These are phyloP conservation scores for Drosophila oshimai DNA, from an alignment of 1,140 invertebrate genomes.

Conservation along the genomic window DNA sequence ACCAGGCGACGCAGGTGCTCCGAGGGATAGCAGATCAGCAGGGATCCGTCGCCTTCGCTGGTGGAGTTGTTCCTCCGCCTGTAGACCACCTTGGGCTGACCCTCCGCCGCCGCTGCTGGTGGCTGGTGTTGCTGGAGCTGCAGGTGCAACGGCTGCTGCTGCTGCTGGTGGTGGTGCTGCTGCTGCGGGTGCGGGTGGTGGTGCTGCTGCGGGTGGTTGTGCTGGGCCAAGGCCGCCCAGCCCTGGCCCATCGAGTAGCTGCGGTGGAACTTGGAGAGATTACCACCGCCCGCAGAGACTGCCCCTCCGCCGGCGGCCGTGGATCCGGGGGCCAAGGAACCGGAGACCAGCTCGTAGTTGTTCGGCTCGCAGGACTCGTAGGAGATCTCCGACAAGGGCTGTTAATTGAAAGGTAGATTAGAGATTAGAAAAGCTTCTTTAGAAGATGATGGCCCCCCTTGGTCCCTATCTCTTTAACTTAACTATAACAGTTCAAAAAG, in stretches of 20 bases:
- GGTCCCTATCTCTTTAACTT: too few relatives aligned
- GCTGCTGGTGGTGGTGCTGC: conserved; percentile 24
- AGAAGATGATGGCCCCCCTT: too few relatives aligned
- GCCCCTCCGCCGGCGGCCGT: conserved; percentile 5
- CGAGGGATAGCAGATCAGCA: conserved; percentile 92
- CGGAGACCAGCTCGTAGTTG: conserved; percentile 68
- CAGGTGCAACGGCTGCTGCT: conserved; percentile 22
- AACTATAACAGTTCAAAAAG: too few relatives aligned
- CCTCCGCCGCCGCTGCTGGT: conserved; percentile 3
- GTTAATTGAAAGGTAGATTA: neutral
- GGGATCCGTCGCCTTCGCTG: conserved; percentile 85
- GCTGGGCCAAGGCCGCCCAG: conserved; percentile 64
- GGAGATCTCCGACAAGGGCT: conserved; percentile 80
- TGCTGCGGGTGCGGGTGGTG: conserved; percentile 2
- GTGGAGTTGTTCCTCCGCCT: conserved; percentile 75
- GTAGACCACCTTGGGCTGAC: conserved; percentile 74
- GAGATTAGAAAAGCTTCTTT: too few relatives aligned
- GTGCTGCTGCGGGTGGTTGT: conserved; percentile 39
- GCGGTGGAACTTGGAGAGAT: conserved; percentile 77
- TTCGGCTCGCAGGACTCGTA: conserved; percentile 78
- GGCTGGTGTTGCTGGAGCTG: conserved; percentile 8
- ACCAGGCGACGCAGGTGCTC: conserved; percentile 89
- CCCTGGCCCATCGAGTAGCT: conserved; percentile 82
- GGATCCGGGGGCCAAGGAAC: conserved; percentile 31
- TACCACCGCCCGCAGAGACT: neutral